These are phyloP conservation scores for Leptosomus discolor DNA, from an alignment of 2,113 vertebrate genomes.

Conservation along the genomic window DNA sequence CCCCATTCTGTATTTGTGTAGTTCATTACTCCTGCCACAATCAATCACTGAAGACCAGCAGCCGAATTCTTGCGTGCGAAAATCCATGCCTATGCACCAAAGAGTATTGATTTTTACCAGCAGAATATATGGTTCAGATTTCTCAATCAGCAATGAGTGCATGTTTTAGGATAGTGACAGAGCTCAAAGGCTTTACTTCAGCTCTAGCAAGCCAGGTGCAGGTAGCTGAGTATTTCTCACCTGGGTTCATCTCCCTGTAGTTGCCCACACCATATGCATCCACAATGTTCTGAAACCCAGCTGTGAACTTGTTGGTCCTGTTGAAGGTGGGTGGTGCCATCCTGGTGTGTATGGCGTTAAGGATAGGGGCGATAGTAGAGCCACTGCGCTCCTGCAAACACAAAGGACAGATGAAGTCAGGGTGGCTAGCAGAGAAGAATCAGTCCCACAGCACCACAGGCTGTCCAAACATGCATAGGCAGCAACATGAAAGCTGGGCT, in stretches of 20 bases:
- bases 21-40: neutral
- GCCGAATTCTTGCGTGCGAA: neutral
- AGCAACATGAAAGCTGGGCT: neutral
- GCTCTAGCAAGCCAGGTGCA: neutral
- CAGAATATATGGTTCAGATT: neutral
- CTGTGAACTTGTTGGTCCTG: constrained; percentile 96
- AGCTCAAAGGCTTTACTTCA: neutral
- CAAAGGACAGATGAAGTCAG: neutral
- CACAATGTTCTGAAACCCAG: constrained; percentile 95
- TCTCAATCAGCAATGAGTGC: neutral
- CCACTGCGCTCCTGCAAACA: constrained; percentile 86
- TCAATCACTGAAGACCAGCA: neutral
- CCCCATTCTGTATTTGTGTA: neutral
- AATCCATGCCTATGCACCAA: neutral
- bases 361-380: constrained; percentile 89
- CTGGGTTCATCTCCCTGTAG: constrained; percentile 96
- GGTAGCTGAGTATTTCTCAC: constrained; percentile 52
- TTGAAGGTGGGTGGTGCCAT: constrained; percentile 95
- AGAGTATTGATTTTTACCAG: neutral
- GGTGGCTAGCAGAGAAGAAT: neutral
- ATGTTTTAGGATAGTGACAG: neutral
- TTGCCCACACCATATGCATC: constrained; percentile 93
- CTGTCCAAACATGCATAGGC: neutral
- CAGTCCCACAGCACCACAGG: fast-evolving
- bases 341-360: constrained; percentile 88